A percentile compares a stretch with the other conserved stretches of the same genome.
phyloP scores from a whole-genome alignment of 35 echinoderm and acorn worm species.

The Apostichopus californicus region DNA sequence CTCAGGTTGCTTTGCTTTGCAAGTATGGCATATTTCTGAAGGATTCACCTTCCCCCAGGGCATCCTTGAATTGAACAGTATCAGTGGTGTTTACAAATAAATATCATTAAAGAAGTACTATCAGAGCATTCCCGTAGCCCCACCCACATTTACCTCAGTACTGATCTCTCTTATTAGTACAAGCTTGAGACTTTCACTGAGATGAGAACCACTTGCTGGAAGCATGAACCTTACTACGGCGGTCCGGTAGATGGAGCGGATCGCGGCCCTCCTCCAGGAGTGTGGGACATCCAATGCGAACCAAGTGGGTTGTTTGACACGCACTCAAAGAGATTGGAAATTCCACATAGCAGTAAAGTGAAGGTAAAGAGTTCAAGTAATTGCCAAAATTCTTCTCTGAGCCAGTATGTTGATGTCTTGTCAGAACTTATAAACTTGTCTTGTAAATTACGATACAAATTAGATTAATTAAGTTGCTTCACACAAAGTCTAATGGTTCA shows the following conservation, averaged over 20 bases:
- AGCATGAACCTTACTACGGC: conserved; percentile 25
- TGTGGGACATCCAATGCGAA: conserved; percentile 49
- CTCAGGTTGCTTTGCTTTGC: too few relatives aligned
- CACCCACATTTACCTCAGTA: too few relatives aligned
- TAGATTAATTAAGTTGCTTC: too few relatives aligned
- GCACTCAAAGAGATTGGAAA: conserved; percentile 43
- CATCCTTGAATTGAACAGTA: too few relatives aligned
- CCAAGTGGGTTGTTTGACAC: conserved; percentile 43
- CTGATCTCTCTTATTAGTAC: conserved; percentile 13
- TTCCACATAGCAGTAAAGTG: conserved; percentile 43
- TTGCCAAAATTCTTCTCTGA: neutral
- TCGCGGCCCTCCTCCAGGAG: conserved; percentile 19
- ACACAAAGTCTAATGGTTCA: too few relatives aligned
- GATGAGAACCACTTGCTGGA: conserved; percentile 22
- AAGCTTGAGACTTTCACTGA: conserved; percentile 62
- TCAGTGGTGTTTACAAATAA: too few relatives aligned
- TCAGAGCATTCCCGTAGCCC: too few relatives aligned
- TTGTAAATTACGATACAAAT: too few relatives aligned
- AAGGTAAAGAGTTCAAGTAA: neutral
- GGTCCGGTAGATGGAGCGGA: conserved; percentile 45
- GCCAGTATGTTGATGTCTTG: neutral
- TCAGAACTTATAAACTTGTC: neutral
- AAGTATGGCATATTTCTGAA: too few relatives aligned
- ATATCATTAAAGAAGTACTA: too few relatives aligned
- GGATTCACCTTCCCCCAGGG: too few relatives aligned